Base-by-base conservation (phyloP, 2,888 invertebrate genomes). In the Rhyacophila evoluta region DNA sequence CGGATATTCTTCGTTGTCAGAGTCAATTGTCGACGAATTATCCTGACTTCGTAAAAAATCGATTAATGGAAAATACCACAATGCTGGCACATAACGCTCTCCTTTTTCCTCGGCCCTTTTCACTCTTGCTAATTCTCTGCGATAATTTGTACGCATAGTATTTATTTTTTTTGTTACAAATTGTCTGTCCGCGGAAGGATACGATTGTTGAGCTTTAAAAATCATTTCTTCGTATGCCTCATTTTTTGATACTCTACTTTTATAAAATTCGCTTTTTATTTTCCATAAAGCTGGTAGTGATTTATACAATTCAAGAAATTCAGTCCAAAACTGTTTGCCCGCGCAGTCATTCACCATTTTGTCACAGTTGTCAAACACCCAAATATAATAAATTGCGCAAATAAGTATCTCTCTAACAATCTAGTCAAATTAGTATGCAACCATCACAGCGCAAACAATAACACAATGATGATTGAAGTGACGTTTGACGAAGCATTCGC, bases 121-220 rank as follows among this genome's bases (percentile, higher is more conserved):
- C 12, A 82, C 72, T 72, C 79, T 81, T 11, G 39, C 73, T n/a
- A 55, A 71, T 74, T 83, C 83, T 69, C 81, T 81, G 1, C 83
- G 78, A 71, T 82, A 83, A 68, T 76, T 80, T 1, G 82, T 83
- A 0, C 83, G 55, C 67, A 83, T 41, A 8, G 81, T 72, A 37
- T 83, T 83, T 68, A 83, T 82, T 70, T 82, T 83, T n/a, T 79
- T 77, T 36, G 71, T 77, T 1, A 83, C 83, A n/a, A 73, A 77
- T n/a, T 81, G 80, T 5, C 74, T 72, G 33, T 77, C 76, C 6
- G 83, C 83, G 12, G 55, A 72, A 2, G 80, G 81, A 2, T 79
- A 75, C 29, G 74, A 74, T 68, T 83, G 81, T 12, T 72, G 73
- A 29, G 79, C 77, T 38, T 83, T 83, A 36, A 39, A 19, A 8